Evolutionary conservation across 2,888 invertebrate species (phyloP), one percentile per base, ranked within the genome.

Genomic region (Ceratothoa steindachneri): DNA sequence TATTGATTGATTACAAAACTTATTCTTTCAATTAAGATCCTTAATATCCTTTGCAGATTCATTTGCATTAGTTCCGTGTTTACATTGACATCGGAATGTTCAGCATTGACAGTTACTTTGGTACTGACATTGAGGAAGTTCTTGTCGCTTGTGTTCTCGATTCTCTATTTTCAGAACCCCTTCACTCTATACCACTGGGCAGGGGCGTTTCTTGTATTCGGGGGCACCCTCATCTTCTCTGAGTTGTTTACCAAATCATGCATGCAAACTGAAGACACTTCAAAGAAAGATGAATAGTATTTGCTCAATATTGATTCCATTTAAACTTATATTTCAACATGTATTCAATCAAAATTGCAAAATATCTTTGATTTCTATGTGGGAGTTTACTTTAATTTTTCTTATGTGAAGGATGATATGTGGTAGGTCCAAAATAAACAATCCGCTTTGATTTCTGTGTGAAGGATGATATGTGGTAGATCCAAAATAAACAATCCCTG

Each of bases 91-190:
- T 93, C 97, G 0, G 95, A 96, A 84, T 96, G 95, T 83, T 89
- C 93, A 0, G 96, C 97, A 0, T 85, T 99, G 64, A 95, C 95
- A 0, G 97, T 99, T 0, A 98, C 97, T 0, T 86, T 99, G 81
- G 95, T 99, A 0, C 92, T 99, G 30, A 99, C 99, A 0, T 85
- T 98, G 71, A 88, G 99, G 68, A 99, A 99, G 85, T 99, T 99
- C 83, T 88, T 94, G 31, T 97, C 97, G 0, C 86, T 99, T 51
- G 85, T 99, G n/a, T 92, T 99, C 83, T 98, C 97, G 0, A 96
- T 99, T 81, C 82, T 93, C 67, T 95, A 97, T 85, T 99, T 99
- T 84, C 88, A 90, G 81, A 99, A 98, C 87, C 91, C 94, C 0
- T 99, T 99, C 83, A 97, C 97, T 0, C 7, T 89, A 0, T 89